Conservation (phyloP, 2,797 vertebrate species). For the Alcedo atthis region DNA sequence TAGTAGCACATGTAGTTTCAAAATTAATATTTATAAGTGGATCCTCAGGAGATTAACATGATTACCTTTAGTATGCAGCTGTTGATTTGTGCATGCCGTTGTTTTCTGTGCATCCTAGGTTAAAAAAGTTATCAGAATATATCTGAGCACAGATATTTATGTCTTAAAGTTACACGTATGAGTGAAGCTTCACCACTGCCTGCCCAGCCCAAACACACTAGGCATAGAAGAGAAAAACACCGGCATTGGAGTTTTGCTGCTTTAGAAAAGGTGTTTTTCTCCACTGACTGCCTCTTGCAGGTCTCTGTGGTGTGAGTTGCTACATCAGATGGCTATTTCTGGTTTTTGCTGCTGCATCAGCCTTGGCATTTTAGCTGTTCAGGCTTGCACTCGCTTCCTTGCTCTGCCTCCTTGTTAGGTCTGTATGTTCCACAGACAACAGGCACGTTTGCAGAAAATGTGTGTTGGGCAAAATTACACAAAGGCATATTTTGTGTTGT, state of each 20-base stretch:
- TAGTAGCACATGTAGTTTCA: not conserved
- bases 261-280: not conserved
- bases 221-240: not conserved
- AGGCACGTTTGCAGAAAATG: not conserved
- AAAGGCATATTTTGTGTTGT: not conserved
- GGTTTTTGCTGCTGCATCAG: constrained; percentile 18
- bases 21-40: not conserved
- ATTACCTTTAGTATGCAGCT: not conserved
- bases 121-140: not conserved
- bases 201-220: not conserved
- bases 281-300: not conserved
- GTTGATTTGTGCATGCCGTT: not conserved
- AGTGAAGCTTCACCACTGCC: not conserved
- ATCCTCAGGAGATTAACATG: not conserved
- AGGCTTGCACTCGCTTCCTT: not conserved
- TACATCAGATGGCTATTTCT: not conserved
- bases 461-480: not conserved
- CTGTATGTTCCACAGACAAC: not conserved
- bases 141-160: not conserved
- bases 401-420: not conserved
- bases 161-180: not conserved
- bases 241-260: not conserved
- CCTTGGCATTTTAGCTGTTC: not conserved
- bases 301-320: not conserved
- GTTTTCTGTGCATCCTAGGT: not conserved